A percentile compares a stretch with the other conserved stretches of the same genome.
phyloP scores from a whole-genome alignment of 2,888 invertebrate species.

The Pyrrhia umbra region DNA sequence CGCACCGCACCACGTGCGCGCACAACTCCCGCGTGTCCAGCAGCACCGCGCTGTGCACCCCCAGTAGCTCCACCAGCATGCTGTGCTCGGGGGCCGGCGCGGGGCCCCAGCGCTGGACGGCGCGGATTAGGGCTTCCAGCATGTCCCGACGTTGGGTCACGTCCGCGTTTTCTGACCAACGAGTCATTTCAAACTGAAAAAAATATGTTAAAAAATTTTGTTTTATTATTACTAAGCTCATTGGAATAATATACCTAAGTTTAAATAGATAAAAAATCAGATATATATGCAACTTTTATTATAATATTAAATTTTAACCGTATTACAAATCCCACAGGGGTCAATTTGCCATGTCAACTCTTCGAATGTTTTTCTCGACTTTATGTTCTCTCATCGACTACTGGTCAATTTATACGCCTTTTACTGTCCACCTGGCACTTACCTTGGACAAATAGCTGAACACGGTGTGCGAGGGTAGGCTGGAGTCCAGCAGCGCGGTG shows the following conservation, averaged over 20 bases:
- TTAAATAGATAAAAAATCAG: no score
- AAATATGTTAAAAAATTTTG: neutral
- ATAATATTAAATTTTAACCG: no score
- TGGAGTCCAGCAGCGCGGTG: conserved; percentile 67
- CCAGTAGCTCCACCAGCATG: conserved; percentile 77
- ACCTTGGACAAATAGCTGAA: conserved; percentile 85
- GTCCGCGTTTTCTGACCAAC: conserved; percentile 69
- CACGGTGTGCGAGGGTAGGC: conserved; percentile 69
- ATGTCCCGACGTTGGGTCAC: conserved; percentile 65
- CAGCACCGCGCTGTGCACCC: conserved; percentile 72
- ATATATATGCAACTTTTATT: no score
- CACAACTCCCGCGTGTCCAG: conserved; percentile 66
- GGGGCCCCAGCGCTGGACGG: conserved; percentile 69
- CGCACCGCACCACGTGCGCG: conserved; percentile 58
- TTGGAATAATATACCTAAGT: no score
- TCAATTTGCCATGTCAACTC: no score
- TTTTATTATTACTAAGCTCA: no score
- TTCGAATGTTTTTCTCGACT: no score
- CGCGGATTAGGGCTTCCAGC: conserved; percentile 66
- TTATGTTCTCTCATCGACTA: no score
- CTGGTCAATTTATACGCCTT: no score
- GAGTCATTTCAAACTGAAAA: conserved; percentile 58
- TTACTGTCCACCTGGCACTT: neutral
- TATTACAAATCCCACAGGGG: no score
- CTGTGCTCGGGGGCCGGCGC: conserved; percentile 63